Evolutionary conservation across 2,888 invertebrate genomes (phyloP).

Genomic region (Drosophila stalkeri): DNA sequence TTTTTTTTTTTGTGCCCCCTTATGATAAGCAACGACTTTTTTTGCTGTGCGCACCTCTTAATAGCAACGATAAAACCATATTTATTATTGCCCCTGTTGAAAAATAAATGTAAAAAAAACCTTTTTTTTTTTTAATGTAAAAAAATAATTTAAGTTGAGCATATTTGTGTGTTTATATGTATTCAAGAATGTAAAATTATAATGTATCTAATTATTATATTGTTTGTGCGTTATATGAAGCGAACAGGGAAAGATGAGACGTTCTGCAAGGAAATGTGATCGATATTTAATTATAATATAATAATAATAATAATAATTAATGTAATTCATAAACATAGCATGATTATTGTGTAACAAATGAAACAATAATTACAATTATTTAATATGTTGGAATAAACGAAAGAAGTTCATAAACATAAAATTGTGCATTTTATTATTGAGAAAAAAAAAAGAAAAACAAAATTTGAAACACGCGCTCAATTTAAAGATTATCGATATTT

Average conservation of each 20-base stretch:
- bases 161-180: constrained; percentile 46
- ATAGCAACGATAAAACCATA: constrained; percentile 29
- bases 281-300: constrained; percentile 78
- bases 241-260: constrained; percentile 70
- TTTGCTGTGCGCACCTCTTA: constrained; percentile 28
- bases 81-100: constrained; percentile 44
- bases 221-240: constrained; percentile 58
- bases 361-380: constrained; percentile 70
- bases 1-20: constrained; percentile 24
- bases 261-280: constrained; percentile 83
- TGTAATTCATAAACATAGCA: constrained; percentile 60
- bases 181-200: constrained; percentile 38
- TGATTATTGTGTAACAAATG: constrained; percentile 63
- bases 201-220: constrained; percentile 48
- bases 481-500: neutral
- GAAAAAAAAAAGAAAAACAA: too few species aligned
- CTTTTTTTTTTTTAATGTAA: constrained; percentile 36
- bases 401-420: constrained; percentile 29
- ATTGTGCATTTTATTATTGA: neutral
- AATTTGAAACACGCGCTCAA: neutral
- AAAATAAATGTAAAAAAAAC: constrained; percentile 18
- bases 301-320: constrained; percentile 53
- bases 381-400: constrained; percentile 58
- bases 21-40: constrained; percentile 35
- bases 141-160: constrained; percentile 43